Conservation (phyloP, 2,113 vertebrate genomes). For the Percina caprodes region DNA sequence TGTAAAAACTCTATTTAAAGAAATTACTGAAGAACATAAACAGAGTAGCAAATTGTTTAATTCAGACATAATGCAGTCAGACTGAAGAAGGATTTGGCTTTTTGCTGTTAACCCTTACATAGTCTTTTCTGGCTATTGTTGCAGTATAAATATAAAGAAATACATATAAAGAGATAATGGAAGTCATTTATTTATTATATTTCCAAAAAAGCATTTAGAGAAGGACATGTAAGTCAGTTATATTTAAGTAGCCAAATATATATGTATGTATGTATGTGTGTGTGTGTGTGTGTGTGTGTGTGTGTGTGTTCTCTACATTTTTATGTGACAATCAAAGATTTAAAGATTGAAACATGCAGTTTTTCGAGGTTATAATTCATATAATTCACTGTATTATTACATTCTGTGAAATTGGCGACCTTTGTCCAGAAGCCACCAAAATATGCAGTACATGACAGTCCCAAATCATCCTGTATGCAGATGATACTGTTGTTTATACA, state of each 20-base stretch:
- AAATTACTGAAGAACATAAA: background rate
- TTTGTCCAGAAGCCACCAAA: background rate
- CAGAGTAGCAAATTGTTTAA: background rate
- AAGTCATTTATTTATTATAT: too few species aligned
- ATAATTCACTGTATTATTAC: background rate
- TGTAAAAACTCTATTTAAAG: background rate
- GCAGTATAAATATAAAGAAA: background rate
- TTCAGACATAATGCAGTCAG: background rate
- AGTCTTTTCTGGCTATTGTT: background rate
- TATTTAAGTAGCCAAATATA: background rate
- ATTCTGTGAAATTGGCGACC: background rate
- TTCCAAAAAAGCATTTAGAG: background rate
- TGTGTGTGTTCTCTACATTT: background rate
- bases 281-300: too few species aligned
- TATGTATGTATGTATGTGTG: too few species aligned
- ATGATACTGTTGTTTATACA: slow-evolving; percentile 3
- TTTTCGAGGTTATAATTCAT: background rate
- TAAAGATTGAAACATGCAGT: background rate
- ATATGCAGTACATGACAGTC: background rate
- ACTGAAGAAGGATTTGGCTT: background rate
- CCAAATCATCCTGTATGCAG: background rate
- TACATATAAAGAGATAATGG: too few species aligned
- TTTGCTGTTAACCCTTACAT: background rate
- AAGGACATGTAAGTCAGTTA: background rate
- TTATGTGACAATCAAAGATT: background rate